Conservation (phyloP, 2,888 invertebrate genomes). For the Pyralis farinalis region DNA sequence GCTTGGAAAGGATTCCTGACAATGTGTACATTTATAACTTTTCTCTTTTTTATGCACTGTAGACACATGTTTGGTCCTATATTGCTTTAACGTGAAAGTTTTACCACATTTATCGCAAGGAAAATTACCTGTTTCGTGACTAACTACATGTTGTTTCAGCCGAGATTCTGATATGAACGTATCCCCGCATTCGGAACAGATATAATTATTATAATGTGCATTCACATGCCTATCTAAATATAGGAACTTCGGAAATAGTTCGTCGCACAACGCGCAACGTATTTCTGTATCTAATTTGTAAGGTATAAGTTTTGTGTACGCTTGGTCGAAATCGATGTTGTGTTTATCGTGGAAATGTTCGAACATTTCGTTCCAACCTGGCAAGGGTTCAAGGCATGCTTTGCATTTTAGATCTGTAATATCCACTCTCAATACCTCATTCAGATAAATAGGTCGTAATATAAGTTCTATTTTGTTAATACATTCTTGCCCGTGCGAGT, state of each 20-base stretch:
- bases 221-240: slow-evolving; percentile 59
- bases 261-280: slow-evolving; percentile 43
- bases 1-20: slow-evolving; percentile 32
- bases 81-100: slow-evolving; percentile 52
- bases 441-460: too few relatives aligned
- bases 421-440: slow-evolving; percentile 54
- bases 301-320: slow-evolving; percentile 44
- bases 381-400: slow-evolving; percentile 28
- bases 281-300: slow-evolving; percentile 30
- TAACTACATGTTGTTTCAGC: slow-evolving; percentile 51
- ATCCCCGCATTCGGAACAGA: slow-evolving; percentile 55
- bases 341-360: slow-evolving; percentile 42
- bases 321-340: slow-evolving; percentile 31
- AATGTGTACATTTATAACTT: slow-evolving; percentile 42
- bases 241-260: slow-evolving; percentile 33
- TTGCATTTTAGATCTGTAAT: slow-evolving; percentile 41
- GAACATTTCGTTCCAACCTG: slow-evolving; percentile 48
- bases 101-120: slow-evolving; percentile 66
- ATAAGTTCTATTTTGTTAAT: too few relatives aligned
- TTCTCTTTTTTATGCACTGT: slow-evolving; percentile 33
- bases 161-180: slow-evolving; percentile 37
- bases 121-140: slow-evolving; percentile 57
- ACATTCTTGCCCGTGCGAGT: too few relatives aligned
- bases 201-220: slow-evolving; percentile 49
- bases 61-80: slow-evolving; percentile 42